Evolutionary conservation across 2,113 vertebrate genomes (phyloP), one percentile per base, ranked within the genome.

Genomic region (Pitta sordida): DNA sequence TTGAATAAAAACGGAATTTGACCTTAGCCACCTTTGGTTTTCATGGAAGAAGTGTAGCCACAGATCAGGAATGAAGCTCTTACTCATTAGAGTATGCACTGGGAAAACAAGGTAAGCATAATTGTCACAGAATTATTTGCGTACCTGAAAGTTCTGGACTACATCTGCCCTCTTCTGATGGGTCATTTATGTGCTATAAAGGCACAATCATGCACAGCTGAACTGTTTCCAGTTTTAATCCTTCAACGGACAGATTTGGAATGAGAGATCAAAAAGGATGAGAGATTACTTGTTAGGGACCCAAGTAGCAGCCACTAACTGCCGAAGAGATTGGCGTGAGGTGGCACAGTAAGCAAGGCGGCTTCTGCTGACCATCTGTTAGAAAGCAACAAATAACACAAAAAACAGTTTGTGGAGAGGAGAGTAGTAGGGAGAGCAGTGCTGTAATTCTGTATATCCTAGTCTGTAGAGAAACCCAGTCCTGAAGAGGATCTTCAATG

Each of bases 391-490:
- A 85, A 78, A 46, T 11, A 74, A 21, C 15, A 27, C 20, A 60
- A 51, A 58, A 15, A 26, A 0, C 10, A 62, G 15, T 29, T 9
- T 3, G 3, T 10, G 15, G 6, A 4, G 2, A 14, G 8, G 29
- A 15, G 10, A 82, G 15, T 23, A 59, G 19, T 5, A 82, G 19
- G 11, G 7, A 73, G 6, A 13, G 8, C 16, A 9, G 15, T 73
- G 10, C 34, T 34, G 2, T 7, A 69, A n/a, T 5, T 60, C 19
- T 55, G 46, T 8, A 23, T 65, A 56, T 30, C 19, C 13, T 18
- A 43, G 36, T 20, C 15, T 21, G 4, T 81, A 39, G 8, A 53
- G 60, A 67, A 94, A 59, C 9, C 24, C 27, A 39, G 6, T 21
- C 14, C 30, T 65, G 41, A 64, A 24, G 29, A 74, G 11, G 36